Base-by-base conservation (phyloP, 1,140 invertebrate genomes). In the Drosophila navojoa region DNA sequence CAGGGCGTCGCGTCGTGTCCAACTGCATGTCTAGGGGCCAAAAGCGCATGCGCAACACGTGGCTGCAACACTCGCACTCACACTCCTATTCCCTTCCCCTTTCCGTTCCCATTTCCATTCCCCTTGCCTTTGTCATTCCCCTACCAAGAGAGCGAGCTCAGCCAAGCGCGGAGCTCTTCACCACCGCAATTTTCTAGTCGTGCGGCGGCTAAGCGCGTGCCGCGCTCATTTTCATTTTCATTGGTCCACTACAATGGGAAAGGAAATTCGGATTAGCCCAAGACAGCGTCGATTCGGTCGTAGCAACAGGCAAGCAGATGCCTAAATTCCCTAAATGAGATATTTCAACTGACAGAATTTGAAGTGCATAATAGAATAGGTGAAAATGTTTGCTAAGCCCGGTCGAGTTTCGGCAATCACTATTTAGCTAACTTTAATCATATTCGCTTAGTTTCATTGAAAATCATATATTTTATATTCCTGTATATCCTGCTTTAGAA, bases 1-100 rank as follows among this genome's bases (percentile, higher is more conserved):
- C 79, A 87, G 82, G 82, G 82, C 82, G 82, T 86, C 81, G 81
- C 44, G 42, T 59, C 57, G 81, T 86, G 81, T 71, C 68, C 67
- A 71, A 74, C 64, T 64, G 19, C 27, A 38, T 81, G 78, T 81
- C 67, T 80, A 55, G 63, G 71, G 81, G 75, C 64, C 57, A 77
- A 76, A 77, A 73, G 84, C 84, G 84, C 84, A 87, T 89, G 84
- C 84, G 84, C 84, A 87, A 90, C 85, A 90, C 85, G 85, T 90
- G 85, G 85, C 85, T 75, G 69, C 78, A 35, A 53, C 49, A 44
- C 68, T 71, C 68, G 58, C 69, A 71, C 69, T 52, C 57, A 32
- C 42, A 11, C 38, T 22, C 45, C 22, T n/a, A 29, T 38, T n/a
- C 27, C 15, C 55, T 61, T 25, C 38, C 38, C 19, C 4, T 45